These are phyloP conservation scores for Bolborhynchus lineola DNA, from an alignment of 2,113 vertebrate species.

Conservation along the genomic window DNA sequence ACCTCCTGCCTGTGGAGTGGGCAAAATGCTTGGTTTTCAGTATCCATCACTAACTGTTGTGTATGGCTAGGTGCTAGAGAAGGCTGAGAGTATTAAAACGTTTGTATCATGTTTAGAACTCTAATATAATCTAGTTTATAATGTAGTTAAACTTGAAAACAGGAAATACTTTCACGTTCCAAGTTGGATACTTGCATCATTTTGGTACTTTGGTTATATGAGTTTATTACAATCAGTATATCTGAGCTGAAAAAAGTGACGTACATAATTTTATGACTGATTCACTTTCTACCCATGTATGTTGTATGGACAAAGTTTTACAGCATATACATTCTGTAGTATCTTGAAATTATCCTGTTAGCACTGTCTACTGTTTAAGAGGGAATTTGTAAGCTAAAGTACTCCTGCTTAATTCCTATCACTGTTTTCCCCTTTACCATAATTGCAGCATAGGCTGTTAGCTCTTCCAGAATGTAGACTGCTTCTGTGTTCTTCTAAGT, in stretches of 20 bases:
- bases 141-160: background rate
- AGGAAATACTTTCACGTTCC: background rate
- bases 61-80: background rate
- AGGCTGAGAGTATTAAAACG: background rate
- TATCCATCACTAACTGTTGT: background rate
- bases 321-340: background rate
- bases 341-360: background rate
- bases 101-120: background rate
- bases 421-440: background rate
- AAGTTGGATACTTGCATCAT: background rate
- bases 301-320: background rate
- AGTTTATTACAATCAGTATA: background rate
- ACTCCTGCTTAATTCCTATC: background rate
- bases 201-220: background rate
- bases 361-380: background rate
- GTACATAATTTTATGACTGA: background rate
- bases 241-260: background rate
- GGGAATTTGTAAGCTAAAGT: background rate
- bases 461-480: background rate
- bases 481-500: background rate
- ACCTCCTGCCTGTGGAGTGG: background rate
- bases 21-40: background rate
- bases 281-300: background rate
- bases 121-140: background rate
- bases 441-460: background rate